phyloP scores from a whole-genome alignment of 1,140 invertebrate genomes.

The Heterodera carotae region DNA sequence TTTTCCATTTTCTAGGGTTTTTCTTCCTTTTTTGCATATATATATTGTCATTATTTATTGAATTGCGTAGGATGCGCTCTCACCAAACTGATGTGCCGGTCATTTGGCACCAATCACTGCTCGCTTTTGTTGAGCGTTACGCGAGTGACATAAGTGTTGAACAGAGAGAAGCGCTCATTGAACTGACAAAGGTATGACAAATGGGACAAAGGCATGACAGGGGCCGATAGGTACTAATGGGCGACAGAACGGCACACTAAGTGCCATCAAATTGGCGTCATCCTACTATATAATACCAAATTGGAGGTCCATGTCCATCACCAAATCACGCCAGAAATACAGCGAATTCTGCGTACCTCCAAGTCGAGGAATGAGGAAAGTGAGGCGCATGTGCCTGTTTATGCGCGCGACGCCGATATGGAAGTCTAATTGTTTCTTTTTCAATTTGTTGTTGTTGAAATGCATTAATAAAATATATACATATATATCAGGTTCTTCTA shows the following conservation, averaged over 20 bases:
- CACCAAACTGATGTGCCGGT: slow-evolving; percentile 76
- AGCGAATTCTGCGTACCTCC: slow-evolving; percentile 6
- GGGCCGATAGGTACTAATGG: no score
- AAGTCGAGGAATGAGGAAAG: slow-evolving; percentile 43
- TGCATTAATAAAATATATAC: slow-evolving; percentile 5
- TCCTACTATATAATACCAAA: no score
- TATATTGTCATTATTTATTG: slow-evolving; percentile 38
- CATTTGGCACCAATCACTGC: slow-evolving; percentile 90
- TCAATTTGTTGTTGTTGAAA: slow-evolving; percentile 4
- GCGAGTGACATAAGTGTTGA: slow-evolving; percentile 67
- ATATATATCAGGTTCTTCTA: not conserved
- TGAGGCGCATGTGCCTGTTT: slow-evolving; percentile 41
- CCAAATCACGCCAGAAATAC: slow-evolving; percentile 39
- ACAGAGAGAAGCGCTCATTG: slow-evolving; percentile 52
- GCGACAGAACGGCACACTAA: no score
- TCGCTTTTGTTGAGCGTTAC: slow-evolving; percentile 92
- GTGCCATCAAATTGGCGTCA: no score
- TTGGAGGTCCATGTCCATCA: slow-evolving; percentile 41
- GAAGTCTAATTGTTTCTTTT: slow-evolving; percentile 30
- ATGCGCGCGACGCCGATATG: slow-evolving; percentile 39
- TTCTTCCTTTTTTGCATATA: slow-evolving; percentile 22
- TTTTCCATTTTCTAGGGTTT: slow-evolving; percentile 88
- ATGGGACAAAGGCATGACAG: no score
- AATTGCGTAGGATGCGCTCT: slow-evolving; percentile 38
- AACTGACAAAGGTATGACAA: slow-evolving; percentile 61